Base-by-base conservation (phyloP, 2,113 vertebrate genomes). In the Capra hircus region DNA sequence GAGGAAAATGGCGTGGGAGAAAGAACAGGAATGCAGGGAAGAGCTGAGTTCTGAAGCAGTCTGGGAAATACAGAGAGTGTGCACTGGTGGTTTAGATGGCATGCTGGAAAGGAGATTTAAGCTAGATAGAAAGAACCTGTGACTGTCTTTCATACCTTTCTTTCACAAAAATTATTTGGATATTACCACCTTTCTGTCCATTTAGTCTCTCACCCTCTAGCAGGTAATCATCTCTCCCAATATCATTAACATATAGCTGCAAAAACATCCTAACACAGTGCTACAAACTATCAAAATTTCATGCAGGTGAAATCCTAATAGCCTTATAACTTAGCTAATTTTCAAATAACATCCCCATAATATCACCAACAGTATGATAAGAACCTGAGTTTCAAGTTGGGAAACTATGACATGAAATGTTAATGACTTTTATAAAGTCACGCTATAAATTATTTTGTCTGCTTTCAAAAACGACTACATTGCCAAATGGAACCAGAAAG, bases 351-450 rank as follows among this genome's bases (percentile, higher is more conserved):
- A 82, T 30, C 23, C 5, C 15, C 7, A 9, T 83, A 93, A 91
- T 64, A 77, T 33, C 80, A 40, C 50, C 77, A 45, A 2, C 8
- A 92, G 21, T 60, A 62, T 48, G 52, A 87, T 48, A 95, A 97
- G 77, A 33, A 64, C 33, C 30, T 91, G 45, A 84, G 23, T 87
- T 97, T 78, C 43, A 94, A 87, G 55, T 74, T 67, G 33, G 27
- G 12, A 97, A 96, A 94, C 88, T 77, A 77, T 13, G 59, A 89
- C 71, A 55, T 40, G 86, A 90, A 94, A 94, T 94, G 57, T 89
- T 94, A 93, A 84, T 91, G 80, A 83, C 8, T 74, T 89, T 90
- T 43, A 83, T 74, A 83, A 96, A 40, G 67, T 80, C 30, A 88
- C 36, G 43, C 25, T 95, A 67, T 40, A 81, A 86, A 88, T 82